Conservation (phyloP, 2,888 invertebrate species). For the Brenthis ino region DNA sequence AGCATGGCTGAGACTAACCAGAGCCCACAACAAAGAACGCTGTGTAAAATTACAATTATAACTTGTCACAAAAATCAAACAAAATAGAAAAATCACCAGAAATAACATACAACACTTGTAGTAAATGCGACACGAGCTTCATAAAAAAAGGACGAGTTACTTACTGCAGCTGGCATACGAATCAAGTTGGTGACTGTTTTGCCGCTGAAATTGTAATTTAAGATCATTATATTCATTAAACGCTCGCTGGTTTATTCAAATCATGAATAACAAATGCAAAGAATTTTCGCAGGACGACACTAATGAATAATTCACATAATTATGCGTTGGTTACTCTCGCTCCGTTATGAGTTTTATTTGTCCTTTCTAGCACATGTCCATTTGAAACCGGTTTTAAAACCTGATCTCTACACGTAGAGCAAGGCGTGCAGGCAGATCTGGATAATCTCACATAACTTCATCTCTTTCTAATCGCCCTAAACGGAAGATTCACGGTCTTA, state of each 20-base stretch:
- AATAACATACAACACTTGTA: slow-evolving; percentile 8
- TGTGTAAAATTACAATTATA: neutral
- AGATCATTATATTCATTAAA: slow-evolving; percentile 32
- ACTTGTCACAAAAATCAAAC: neutral
- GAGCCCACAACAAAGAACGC: too few relatives aligned
- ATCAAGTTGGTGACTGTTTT: slow-evolving; percentile 32
- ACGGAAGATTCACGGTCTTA: slow-evolving; percentile 68
- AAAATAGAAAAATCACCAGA: neutral
- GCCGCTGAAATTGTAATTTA: slow-evolving; percentile 28
- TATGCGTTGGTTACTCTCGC: slow-evolving; percentile 56
- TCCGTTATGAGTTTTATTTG: slow-evolving; percentile 74
- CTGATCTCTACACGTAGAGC: slow-evolving; percentile 55
- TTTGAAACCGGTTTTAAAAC: slow-evolving; percentile 56
- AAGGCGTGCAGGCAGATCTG: slow-evolving; percentile 57
- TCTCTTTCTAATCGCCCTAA: slow-evolving; percentile 69
- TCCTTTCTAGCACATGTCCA: slow-evolving; percentile 58
- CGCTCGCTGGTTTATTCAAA: slow-evolving; percentile 36
- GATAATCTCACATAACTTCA: slow-evolving; percentile 63
- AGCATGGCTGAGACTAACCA: slow-evolving; percentile 41
- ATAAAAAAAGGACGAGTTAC: slow-evolving; percentile 20
- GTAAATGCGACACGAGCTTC: slow-evolving; percentile 5
- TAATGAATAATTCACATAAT: slow-evolving; percentile 66
- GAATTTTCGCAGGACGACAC: slow-evolving; percentile 51
- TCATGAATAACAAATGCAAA: slow-evolving; percentile 40
- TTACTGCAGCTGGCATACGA: slow-evolving; percentile 24